Base-by-base conservation (phyloP, 1,140 invertebrate genomes). In the Pogonomyrmex barbatus region DNA sequence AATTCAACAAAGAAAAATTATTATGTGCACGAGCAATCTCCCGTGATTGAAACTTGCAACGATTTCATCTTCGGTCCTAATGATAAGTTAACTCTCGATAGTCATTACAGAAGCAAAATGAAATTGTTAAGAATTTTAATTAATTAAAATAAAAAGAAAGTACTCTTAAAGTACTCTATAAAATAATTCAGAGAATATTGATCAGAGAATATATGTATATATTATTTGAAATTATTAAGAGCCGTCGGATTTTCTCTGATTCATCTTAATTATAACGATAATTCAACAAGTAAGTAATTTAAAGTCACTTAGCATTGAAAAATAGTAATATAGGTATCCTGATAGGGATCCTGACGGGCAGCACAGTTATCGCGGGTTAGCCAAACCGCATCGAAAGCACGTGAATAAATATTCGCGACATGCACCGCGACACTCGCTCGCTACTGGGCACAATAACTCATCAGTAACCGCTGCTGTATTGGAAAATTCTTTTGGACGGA, bases 341-440 rank as follows among this genome's bases (percentile, higher is more conserved):
- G 71, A 83, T 83, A 24, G 24, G 24, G 24, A 24, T 83, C 47
- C 12, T 70, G 30, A 62, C 39, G 45, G 30, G 42, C 36, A 33
- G 24, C 52, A 56, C 36, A 33, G 10, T 56, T 70, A 71, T 54
- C 12, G 9, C 54, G 33, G 54, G 30, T 45, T 58, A 42, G 24
- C 77, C n/a, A 54, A 73, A 71, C 36, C 39, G 79, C 42, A 47
- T 58, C 42, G 79, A 58, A 47, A 82, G 42, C 54, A 45, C 68
- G 82, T 52, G 56, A 78, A 85, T 85, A 78, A 78, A 85, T 85
- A 85, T 85, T 85, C 68, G 42, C 68, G 36, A 60, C 73, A 78
- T 85, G 82, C 45, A 30, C 42, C 36, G 58, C 42, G 73, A 78
- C 78, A 78, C 82, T 77, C 71, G 58, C 82, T 77, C 71, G 58